A percentile compares a stretch with the other conserved stretches of the same genome.
Conservation (phyloP, 2,113 vertebrate species). For the Aptenodytes patagonicus region DNA sequence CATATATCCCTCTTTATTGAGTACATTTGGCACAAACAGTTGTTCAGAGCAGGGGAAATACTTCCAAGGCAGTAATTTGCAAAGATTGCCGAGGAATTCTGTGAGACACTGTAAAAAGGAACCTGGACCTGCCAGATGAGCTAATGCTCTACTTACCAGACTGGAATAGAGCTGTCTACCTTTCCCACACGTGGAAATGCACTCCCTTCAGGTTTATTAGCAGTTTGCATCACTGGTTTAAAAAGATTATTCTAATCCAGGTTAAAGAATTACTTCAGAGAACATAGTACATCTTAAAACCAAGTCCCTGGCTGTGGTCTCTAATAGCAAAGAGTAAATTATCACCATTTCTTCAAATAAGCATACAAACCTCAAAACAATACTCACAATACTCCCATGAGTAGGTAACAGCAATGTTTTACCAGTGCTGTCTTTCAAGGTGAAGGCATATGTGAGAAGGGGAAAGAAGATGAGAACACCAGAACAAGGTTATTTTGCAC, state of each 20-base stretch:
- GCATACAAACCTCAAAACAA: neutral
- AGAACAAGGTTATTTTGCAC: neutral
- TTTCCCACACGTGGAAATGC: neutral
- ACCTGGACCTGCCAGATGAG: neutral
- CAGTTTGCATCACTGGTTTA: neutral
- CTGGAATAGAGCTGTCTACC: neutral
- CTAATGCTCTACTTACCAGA: neutral
- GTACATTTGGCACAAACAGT: neutral
- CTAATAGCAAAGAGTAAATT: neutral
- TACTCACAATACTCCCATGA: neutral
- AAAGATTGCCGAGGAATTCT: neutral
- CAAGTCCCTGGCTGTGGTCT: neutral
- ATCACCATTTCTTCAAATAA: neutral
- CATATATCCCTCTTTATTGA: neutral
- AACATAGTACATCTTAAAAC: neutral
- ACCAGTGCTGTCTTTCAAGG: neutral
- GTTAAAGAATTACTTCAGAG: neutral
- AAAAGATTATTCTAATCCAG: neutral
- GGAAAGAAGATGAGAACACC: neutral
- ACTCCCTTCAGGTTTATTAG: neutral
- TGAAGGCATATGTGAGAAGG: neutral
- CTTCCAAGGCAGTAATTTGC: neutral
- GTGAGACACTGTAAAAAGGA: neutral
- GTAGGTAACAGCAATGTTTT: neutral
- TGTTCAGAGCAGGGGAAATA: neutral